Evolutionary conservation across 2,797 vertebrate species (phyloP), one percentile per base, ranked within the genome.

Genomic region (Threskiornis aethiopicus): DNA sequence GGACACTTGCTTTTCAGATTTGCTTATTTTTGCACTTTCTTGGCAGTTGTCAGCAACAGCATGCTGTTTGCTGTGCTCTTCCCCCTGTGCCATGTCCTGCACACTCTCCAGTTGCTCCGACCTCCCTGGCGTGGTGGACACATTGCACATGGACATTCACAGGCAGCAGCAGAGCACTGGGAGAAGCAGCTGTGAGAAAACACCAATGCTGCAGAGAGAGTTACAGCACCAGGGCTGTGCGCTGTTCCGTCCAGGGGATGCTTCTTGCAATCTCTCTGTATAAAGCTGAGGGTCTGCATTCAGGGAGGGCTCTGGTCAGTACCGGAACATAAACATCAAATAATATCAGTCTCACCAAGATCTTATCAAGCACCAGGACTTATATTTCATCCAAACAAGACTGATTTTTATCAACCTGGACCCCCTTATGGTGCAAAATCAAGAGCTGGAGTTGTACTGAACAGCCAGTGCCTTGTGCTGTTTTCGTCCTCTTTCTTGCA

Each of bases 121-220:
- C 37, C 17, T 49, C 35, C 21, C 31, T 0, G 0, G 28, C 0
- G 0, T 13, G 62, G 17, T 67, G 42, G 28, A 10, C 21, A 47
- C 2, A 0, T 24, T 22, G 33, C 8, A 24, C 20, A 13, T 14
- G 62, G 61, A 35, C 21, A 11, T 15, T 47, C n/a, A 16, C 16
- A 39, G 52, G 55, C 41, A 69, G 49, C 75, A 65, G 35, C 35
- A 73, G 61, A 54, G 49, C 49, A 21, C 13, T 7, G 49, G 31
- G 20, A 89, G 69, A 35, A 66, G 67, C 44, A 65, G 49, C 54
- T 13, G 16, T 24, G 55, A 59, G 55, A 44, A 54, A 46, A 57
- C 42, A 44, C 8, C 14, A 5, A 4, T 11, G 59, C 37, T 52
- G 52, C 49, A 52, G 67, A 70, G 59, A 47, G 17, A 39, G 17